Evolutionary conservation across 2,113 vertebrate genomes (phyloP).

Genomic region (Epinephelus cyanopodus): DNA sequence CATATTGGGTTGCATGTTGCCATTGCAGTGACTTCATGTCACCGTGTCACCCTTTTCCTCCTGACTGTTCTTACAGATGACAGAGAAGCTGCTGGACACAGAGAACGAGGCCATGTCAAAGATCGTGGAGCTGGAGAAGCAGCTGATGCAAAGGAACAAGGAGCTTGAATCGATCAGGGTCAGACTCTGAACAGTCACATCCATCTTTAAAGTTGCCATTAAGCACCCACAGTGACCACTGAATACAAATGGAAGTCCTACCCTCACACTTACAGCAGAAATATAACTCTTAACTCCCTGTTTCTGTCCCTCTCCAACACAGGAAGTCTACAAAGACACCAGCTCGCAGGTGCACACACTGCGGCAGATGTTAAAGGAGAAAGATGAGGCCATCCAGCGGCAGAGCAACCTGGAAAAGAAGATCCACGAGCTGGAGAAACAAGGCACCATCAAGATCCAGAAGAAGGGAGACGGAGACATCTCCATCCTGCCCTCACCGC

Average conservation of each 20-base stretch:
- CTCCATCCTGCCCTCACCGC: slow-evolving; percentile 75
- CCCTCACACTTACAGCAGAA: neutral
- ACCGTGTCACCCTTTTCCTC: slow-evolving; percentile 26
- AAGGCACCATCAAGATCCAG: slow-evolving; percentile 84
- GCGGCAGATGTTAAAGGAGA: slow-evolving; percentile 92
- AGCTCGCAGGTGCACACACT: slow-evolving; percentile 92
- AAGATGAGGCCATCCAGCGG: slow-evolving; percentile 92
- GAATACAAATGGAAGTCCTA: neutral
- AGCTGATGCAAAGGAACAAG: slow-evolving; percentile 93
- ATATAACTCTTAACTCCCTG: neutral
- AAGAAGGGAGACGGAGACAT: slow-evolving; percentile 86
- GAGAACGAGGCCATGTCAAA: slow-evolving; percentile 98
- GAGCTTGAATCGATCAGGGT: slow-evolving; percentile 93
- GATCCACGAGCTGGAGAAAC: slow-evolving; percentile 85
- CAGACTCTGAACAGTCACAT: slow-evolving; percentile 28
- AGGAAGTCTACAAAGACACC: slow-evolving; percentile 94
- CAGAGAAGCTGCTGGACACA: slow-evolving; percentile 95
- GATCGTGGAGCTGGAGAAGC: slow-evolving; percentile 96
- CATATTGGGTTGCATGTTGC: slow-evolving; percentile 18
- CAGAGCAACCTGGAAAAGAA: slow-evolving; percentile 88
- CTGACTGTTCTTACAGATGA: slow-evolving; percentile 80
- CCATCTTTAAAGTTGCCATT: neutral
- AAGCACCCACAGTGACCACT: neutral
- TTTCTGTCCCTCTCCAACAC: neutral
- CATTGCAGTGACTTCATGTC: slow-evolving; percentile 16